Base-by-base conservation (phyloP, 2,888 invertebrate species). In the Pollenia griseotomentosa region DNA sequence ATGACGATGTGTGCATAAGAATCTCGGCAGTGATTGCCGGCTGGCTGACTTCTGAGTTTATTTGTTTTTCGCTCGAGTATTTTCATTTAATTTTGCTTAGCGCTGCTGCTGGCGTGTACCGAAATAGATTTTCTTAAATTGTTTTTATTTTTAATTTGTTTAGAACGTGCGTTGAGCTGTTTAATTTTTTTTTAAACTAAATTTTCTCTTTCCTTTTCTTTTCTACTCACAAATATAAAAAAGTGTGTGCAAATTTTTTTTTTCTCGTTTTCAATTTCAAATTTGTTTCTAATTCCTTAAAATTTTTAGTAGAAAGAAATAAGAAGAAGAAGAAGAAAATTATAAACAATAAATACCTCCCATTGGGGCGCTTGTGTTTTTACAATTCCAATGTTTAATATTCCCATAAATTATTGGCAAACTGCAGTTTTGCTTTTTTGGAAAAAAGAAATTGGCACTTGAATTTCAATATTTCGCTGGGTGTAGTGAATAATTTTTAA, bases 141-240 rank as follows among this genome's bases (percentile, higher is more conserved):
- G 33, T 9, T 51, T 51, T 70, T 66, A 42, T 80, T 75, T 51
- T 74, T 71, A 74, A 59, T 82, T 77, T 83, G 80, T 74, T 83
- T 80, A 80, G 86, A 86, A 86, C 80, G 86, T 86, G 83, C 74
- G 75, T 80, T 83, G n/a, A 53, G 57, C 44, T 75, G 42, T 74
- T 65, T 68, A 48, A 40, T 81, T 83, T 80, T 81, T 83, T 55
- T 59, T 77, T 65, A 55, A 68, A 66, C 66, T n/a, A 33, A 33
- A 12, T 78, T 46, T 61, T 42, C 14, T 44, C 11, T 51, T 63
- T 55, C 6, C 61, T 40, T 12, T 5, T 14, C 53, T 55, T 48
- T 16, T 57, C 33, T 40, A 19, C 61, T 65, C 55, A 77, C 6
- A 6, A 19, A 14, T 16, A 9, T 6, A 40, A 73, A 40, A 73